Conservation (phyloP, 2,113 vertebrate genomes). For the Corapipo altera region DNA sequence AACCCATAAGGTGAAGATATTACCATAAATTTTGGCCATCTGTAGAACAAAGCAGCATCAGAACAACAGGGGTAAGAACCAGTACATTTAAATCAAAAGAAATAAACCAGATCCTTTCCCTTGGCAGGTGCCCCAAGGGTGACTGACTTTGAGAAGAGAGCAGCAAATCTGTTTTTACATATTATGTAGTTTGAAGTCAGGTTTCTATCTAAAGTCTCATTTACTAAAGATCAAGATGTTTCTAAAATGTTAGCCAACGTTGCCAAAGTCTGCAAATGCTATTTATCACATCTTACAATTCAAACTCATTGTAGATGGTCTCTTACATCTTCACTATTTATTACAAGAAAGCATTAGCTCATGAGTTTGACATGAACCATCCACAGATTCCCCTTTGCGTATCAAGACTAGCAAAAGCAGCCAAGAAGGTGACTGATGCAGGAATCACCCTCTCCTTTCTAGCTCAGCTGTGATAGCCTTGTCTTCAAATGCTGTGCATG, state of each 20-base stretch:
- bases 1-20: constrained; percentile 40
- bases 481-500: fast-evolving
- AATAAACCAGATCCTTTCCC: not conserved
- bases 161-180: not conserved
- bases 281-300: not conserved
- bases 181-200: not conserved
- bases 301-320: not conserved
- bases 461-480: not conserved
- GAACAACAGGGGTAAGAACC: not conserved
- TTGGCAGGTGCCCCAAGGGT: not conserved
- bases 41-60: not conserved
- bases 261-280: not conserved
- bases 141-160: not conserved
- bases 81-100: not conserved
- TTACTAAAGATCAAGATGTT: not conserved
- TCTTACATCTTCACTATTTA: not conserved
- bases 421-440: not conserved
- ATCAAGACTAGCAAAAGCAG: not conserved
- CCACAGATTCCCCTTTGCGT: not conserved
- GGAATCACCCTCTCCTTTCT: not conserved
- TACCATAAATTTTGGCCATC: constrained; percentile 42
- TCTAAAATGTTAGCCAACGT: not conserved
- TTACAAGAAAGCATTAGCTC: not conserved
- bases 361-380: not conserved
- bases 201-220: not conserved